Conservation (phyloP, 2,113 vertebrate species). For the Perca flavescens region DNA sequence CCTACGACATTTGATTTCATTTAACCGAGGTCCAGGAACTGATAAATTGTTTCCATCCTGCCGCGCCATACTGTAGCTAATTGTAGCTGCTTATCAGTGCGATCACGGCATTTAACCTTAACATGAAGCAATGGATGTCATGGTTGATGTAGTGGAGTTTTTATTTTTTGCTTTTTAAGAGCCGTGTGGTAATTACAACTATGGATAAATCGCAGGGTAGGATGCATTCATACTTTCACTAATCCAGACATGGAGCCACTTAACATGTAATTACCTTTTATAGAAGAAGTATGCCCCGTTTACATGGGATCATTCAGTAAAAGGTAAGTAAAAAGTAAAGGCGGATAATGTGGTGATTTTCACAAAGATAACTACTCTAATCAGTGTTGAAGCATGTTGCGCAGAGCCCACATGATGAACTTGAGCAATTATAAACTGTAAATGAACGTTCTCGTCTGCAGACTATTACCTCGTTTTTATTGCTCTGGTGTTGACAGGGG, state of each 20-base stretch:
- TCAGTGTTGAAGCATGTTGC: conserved; percentile 37
- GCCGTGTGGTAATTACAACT: conserved; percentile 50
- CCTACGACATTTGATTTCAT: conserved; percentile 31
- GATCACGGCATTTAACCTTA: conserved; percentile 31
- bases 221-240: conserved; percentile 67
- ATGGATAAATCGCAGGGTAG: conserved; percentile 43
- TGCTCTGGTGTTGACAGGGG: conserved; percentile 53
- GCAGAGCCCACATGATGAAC: conserved; percentile 43
- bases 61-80: conserved; percentile 15
- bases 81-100: conserved; percentile 28
- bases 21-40: neutral
- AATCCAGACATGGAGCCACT: conserved; percentile 55
- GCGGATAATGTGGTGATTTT: conserved; percentile 52
- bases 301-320: conserved; percentile 33
- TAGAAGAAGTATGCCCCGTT: conserved; percentile 42
- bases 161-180: conserved; percentile 26
- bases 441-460: conserved; percentile 38
- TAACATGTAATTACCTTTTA: conserved; percentile 62
- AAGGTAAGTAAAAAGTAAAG: conserved; percentile 18
- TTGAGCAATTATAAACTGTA: conserved; percentile 52
- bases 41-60: conserved; percentile 35
- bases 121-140: conserved; percentile 41
- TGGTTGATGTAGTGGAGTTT: conserved; percentile 43
- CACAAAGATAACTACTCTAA: conserved; percentile 47
- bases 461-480: conserved; percentile 42